Evolutionary conservation across 2,888 invertebrate species (phyloP), one percentile per base, ranked within the genome.

Genomic region (Busseola fusca): DNA sequence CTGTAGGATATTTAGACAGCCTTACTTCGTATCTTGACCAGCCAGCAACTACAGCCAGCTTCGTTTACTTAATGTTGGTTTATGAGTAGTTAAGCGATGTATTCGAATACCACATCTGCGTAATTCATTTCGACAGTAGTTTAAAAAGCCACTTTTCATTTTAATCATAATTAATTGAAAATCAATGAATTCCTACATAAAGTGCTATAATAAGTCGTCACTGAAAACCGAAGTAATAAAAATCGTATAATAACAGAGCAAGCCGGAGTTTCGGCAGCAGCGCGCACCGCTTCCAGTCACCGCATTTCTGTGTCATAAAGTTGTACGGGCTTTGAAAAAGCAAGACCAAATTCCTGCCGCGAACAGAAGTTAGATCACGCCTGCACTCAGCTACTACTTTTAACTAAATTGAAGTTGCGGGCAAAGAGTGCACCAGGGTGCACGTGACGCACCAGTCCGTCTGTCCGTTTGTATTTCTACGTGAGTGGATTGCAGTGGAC

Each of bases 351-450:
- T 91, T 89, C 88, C 87, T 80, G 80, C 80, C 78, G 80, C 84
- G 71, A 82, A 84, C 83, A 83, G 83, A 89, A 92, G 92, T 91
- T 90, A 89, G 91, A 91, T 90, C 92, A 90, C 90, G 91, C 88
- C 87, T 88, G 91, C 91, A 92, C 93, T 93, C 91, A 89, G 90
- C 89, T 88, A 88, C 90, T 90, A 95, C 94, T 94, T 93, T 95
- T 94, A 94, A 94, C 92, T 92, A 94, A 94, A 95, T 95, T 95
- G 93, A 93, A 94, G 92, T 93, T 92, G 92, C 86, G 90, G 89
- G 88, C 89, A 92, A 92, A 90, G 91, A 91, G 91, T 88, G 89
- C 88, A 87, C 85, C 85, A 82, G 80, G 81, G 81, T 88, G 90
- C 89, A 93, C 93, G 93, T 93, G 93, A 91, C 91, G 91, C 91